phyloP scores from a whole-genome alignment of 1,140 invertebrate species.

The Diploscapter pachys region DNA sequence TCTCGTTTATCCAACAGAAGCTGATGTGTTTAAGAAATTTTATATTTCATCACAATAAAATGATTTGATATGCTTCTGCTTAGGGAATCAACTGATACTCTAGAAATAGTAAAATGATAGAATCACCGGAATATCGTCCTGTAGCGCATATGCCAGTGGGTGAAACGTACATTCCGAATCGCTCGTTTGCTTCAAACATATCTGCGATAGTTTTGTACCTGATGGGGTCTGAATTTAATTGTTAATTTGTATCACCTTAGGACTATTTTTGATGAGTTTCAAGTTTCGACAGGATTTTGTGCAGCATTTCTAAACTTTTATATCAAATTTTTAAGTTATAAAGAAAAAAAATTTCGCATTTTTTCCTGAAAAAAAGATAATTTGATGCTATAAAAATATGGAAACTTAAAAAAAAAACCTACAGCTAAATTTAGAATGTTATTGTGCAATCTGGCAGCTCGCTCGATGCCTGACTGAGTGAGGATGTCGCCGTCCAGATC shows the following conservation, averaged over 20 bases:
- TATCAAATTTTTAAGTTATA: no score
- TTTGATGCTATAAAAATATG: no score
- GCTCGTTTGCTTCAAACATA: slow-evolving; percentile 10
- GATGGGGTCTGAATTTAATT: slow-evolving; percentile 2
- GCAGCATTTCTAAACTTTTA: no score
- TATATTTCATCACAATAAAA: no score
- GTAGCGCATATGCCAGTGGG: slow-evolving; percentile 25
- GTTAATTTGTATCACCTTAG: background rate
- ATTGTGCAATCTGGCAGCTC: slow-evolving; percentile 32
- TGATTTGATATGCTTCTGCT: no score
- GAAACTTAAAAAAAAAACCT: background rate
- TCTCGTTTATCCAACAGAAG: no score
- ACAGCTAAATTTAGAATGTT: slow-evolving; percentile 29
- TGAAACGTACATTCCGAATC: slow-evolving; percentile 21
- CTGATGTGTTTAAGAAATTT: no score
- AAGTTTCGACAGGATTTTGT: no score
- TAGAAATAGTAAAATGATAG: background rate
- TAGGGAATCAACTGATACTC: no score
- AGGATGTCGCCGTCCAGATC: slow-evolving; percentile 28
- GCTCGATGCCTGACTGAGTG: background rate
- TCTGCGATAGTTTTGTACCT: slow-evolving; percentile 7
- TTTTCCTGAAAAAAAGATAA: no score
- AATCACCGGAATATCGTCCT: slow-evolving; percentile 10
- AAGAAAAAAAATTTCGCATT: no score
- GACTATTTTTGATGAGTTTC: no score